Percentiles rank a stretch among this genome's conserved stretches.
Conservation (phyloP, 2,113 vertebrate species). For the Pipa parva region DNA sequence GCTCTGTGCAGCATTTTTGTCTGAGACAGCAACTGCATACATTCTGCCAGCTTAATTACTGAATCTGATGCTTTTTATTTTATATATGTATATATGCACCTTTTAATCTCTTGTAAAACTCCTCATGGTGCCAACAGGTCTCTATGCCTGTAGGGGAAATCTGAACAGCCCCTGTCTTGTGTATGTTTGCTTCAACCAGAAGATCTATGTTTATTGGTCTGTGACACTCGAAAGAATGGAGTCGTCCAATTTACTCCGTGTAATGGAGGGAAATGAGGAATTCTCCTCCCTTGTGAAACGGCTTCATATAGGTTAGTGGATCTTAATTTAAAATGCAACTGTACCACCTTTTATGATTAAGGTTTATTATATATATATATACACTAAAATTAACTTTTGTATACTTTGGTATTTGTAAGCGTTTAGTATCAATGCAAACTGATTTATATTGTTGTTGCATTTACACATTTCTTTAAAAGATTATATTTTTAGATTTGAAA, state of each 20-base stretch:
- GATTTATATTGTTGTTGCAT: background rate
- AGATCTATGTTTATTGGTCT: constrained; percentile 95
- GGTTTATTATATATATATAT: background rate
- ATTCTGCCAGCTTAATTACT: background rate
- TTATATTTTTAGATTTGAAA: no score
- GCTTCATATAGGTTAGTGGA: constrained; percentile 76
- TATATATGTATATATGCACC: background rate
- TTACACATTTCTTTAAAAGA: no score
- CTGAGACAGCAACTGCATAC: background rate
- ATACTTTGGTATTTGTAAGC: background rate
- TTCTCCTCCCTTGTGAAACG: constrained; percentile 64
- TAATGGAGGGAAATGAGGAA: constrained; percentile 74
- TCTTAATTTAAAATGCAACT: no score
- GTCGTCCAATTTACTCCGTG: constrained; percentile 82
- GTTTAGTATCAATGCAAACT: background rate
- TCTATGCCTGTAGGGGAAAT: constrained; percentile 88
- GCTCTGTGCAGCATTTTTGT: no score
- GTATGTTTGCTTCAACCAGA: constrained; percentile 93
- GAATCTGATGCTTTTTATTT: no score
- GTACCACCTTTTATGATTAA: no score
- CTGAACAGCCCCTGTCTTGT: constrained; percentile 90
- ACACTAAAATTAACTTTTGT: background rate
- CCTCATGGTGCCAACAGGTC: constrained; percentile 61
- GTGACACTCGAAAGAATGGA: constrained; percentile 92
- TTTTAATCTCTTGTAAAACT: no score